A percentile compares a stretch with the other conserved stretches of the same genome.
phyloP scores from a whole-genome alignment of 2,113 vertebrate species.

The Camarhynchus parvulus region DNA sequence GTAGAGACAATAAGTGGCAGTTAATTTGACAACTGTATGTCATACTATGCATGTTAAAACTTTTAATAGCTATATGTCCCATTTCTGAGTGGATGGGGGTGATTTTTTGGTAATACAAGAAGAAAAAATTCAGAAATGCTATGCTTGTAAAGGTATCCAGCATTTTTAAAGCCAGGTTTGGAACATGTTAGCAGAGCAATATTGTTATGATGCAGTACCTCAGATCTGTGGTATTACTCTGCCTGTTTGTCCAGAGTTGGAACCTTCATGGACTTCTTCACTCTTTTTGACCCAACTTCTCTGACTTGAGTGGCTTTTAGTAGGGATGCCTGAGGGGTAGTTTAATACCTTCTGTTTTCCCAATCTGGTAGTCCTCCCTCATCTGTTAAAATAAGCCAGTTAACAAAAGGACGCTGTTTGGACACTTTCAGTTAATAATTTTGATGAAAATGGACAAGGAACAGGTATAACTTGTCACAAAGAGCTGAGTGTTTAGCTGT shows the following conservation, averaged over 20 bases:
- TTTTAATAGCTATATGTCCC: not conserved
- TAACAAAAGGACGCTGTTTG: not conserved
- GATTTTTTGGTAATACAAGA: not conserved
- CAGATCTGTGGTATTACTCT: not conserved
- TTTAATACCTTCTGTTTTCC: not conserved
- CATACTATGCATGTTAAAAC: not conserved
- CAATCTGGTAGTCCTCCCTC: rapidly evolving
- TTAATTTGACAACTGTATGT: not conserved
- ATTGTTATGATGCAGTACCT: rapidly evolving
- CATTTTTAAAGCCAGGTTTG: not conserved
- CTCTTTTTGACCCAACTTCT: not conserved
- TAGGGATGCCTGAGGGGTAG: not conserved
- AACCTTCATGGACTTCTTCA: not conserved
- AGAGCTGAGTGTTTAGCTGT: no score
- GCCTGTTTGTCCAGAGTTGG: not conserved
- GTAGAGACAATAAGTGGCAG: not conserved
- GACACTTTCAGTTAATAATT: not conserved
- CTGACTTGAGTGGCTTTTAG: not conserved
- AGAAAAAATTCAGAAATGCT: not conserved
- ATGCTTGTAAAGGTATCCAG: not conserved
- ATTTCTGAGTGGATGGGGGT: not conserved
- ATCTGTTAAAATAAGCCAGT: not conserved
- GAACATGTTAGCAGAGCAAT: not conserved
- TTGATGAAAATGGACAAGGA: not conserved
- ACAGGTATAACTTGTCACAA: no score